Evolutionary conservation across 2,888 invertebrate species (phyloP), one percentile per base, ranked within the genome.

Genomic region (Andrena bucephala): DNA sequence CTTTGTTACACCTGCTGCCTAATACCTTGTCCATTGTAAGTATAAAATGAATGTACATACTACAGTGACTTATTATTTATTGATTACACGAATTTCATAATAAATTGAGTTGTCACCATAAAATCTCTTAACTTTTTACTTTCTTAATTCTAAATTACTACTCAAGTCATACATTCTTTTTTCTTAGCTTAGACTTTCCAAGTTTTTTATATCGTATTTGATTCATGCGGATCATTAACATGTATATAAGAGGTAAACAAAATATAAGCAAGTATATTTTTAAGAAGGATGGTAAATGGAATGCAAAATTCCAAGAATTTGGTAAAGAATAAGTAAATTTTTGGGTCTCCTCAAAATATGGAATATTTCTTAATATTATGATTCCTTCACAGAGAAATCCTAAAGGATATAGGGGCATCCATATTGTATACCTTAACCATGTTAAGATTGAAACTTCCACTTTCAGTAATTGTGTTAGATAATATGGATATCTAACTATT

Each of bases 321-420:
- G 99, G 99, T 92, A 99, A 92, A 0, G 96, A 94, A 1, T 98
- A 92, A 0, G 97, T 96, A 92, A 97, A 98, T 72, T 95, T 96
- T 68, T 96, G 95, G 0, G 98, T 97, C 91, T 98, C 97, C 87
- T 98, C 98, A 91, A 98, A 97, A 93, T 97, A 98, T 0, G 98
- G 98, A 91, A 99, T 97, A 93, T 98, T 97, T 70, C 98, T 95
- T 24, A 98, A 94, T 59, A 97, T 95, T 16, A 98, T 95, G 3
- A 97, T 96, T 0, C 98, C 97, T 95, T 99, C 99, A 91, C 97
- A 97, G 0, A 98, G 91, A 88, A 98, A 96, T 6, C 99, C 99
- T 54, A 98, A 92, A 0, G 99, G 99, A 94, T 99, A 99, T 0
- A 99, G 95, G 0, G 98, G 96, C 86, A 99, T 98, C 99, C 99